Conservation (phyloP, 37 sponge, comb jelly and placozoan genomes). For the Diacarnus erythraeanus region DNA sequence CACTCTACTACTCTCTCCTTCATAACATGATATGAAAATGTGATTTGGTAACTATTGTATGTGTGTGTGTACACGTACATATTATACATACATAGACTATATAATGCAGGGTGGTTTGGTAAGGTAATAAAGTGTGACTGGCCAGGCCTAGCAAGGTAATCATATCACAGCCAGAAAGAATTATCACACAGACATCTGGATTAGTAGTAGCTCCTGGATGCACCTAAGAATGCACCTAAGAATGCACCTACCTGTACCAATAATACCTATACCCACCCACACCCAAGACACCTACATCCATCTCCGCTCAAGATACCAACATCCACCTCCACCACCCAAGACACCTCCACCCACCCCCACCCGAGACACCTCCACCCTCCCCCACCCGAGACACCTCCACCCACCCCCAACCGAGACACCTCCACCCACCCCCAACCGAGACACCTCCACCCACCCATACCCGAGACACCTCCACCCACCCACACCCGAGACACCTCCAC, state of each 20-base stretch:
- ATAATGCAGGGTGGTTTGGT: too few relatives aligned
- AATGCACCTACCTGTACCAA: not conserved
- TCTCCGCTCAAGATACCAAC: not conserved
- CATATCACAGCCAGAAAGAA: too few relatives aligned
- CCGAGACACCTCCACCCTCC: not conserved
- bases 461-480: not conserved
- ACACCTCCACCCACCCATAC: not conserved
- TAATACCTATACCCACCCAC: not conserved
- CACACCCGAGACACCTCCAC: not conserved
- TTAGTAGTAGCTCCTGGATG: too few relatives aligned
- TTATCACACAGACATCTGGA: too few relatives aligned
- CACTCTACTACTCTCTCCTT: not conserved
- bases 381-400: not conserved
- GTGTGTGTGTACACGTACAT: too few relatives aligned
- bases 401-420: not conserved
- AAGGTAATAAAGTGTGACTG: too few relatives aligned
- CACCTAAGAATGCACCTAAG: too few relatives aligned
- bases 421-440: not conserved
- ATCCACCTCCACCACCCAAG: not conserved
- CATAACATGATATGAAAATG: not conserved
- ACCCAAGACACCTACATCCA: not conserved
- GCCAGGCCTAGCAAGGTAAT: too few relatives aligned
- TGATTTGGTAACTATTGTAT: too few relatives aligned
- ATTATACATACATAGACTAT: too few relatives aligned
- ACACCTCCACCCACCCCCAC: not conserved